Evolutionary conservation across 2,888 invertebrate genomes (phyloP).

Genomic region (Pyrocoelia pectoralis): DNA sequence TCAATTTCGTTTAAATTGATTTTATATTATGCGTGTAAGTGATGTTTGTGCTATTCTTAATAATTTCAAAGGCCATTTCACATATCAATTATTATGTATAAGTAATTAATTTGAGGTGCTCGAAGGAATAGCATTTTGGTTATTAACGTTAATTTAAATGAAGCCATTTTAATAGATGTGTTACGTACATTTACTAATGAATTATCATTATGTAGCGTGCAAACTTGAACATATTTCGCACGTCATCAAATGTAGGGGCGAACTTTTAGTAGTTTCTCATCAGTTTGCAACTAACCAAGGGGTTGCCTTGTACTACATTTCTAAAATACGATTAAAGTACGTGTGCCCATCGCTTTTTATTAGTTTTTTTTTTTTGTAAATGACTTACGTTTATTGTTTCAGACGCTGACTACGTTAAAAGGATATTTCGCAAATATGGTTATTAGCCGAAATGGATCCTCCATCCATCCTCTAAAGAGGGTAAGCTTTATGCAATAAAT

Average conservation of each 20-base stretch:
- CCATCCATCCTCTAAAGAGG: background rate
- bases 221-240: conserved; percentile 36
- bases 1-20: background rate
- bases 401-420: too few relatives aligned
- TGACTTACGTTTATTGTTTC: background rate
- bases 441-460: background rate
- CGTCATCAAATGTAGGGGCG: conserved; percentile 30
- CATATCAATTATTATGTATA: background rate
- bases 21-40: too few relatives aligned
- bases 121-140: background rate
- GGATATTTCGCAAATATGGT: background rate
- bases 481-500: background rate
- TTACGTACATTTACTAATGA: conserved; percentile 24
- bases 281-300: conserved; percentile 2
- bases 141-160: background rate
- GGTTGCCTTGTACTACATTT: background rate
- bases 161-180: background rate
- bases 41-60: background rate
- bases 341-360: background rate
- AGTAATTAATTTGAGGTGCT: background rate
- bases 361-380: background rate
- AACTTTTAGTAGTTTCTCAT: conserved; percentile 17
- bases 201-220: conserved; percentile 32
- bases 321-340: background rate
- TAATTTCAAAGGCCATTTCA: background rate